Conservation (phyloP, 2,888 invertebrate genomes). For the Apodemia mormo region DNA sequence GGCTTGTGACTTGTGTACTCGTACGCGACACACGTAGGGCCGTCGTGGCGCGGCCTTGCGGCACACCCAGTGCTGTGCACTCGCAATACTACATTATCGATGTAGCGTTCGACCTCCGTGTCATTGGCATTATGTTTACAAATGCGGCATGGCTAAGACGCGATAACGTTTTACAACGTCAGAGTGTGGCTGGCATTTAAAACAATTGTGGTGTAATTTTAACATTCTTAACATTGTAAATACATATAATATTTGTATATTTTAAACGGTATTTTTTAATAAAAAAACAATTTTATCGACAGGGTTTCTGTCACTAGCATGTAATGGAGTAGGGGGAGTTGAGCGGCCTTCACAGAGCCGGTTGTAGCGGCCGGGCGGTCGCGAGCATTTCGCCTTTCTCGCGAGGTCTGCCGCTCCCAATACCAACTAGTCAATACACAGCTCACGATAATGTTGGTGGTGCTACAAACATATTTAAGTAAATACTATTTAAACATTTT, state of each 20-base stretch:
- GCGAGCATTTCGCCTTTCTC: constrained; percentile 78
- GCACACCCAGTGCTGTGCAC: constrained; percentile 67
- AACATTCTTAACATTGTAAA: not conserved
- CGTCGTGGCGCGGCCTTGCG: constrained; percentile 71
- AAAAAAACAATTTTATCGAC: constrained; percentile 54
- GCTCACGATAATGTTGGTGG: constrained; percentile 24
- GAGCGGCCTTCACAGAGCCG: constrained; percentile 78
- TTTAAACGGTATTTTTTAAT: not conserved
- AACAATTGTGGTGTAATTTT: constrained; percentile 24
- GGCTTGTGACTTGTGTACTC: constrained; percentile 41
- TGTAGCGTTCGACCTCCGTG: constrained; percentile 63
- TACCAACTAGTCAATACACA: constrained; percentile 42
- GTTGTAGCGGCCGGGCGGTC: constrained; percentile 70
- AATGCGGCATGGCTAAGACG: constrained; percentile 54
- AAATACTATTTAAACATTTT: not conserved
- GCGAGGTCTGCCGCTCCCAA: constrained; percentile 68
- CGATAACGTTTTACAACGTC: constrained; percentile 51
- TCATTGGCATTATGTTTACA: constrained; percentile 77
- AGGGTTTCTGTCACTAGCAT: constrained; percentile 60
- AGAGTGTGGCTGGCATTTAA: constrained; percentile 31
- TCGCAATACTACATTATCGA: constrained; percentile 65
- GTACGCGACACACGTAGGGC: constrained; percentile 50
- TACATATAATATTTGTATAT: constrained; percentile 7
- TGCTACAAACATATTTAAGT: constrained; percentile 6
- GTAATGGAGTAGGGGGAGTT: constrained; percentile 61